phyloP scores from a whole-genome alignment of 2,888 invertebrate species.

The Camponotus fellah region DNA sequence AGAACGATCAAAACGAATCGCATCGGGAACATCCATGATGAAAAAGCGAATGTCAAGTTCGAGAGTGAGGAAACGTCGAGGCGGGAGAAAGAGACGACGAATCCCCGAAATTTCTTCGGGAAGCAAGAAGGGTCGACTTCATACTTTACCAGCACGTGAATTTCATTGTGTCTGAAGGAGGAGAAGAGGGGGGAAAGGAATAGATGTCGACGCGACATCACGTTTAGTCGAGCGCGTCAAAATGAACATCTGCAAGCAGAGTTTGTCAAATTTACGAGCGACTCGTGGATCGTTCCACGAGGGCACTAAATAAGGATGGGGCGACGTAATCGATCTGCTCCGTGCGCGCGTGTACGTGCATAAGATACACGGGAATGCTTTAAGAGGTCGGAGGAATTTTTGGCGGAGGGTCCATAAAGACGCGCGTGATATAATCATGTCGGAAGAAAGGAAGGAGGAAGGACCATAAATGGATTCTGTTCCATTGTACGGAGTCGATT shows the following conservation, averaged over 20 bases:
- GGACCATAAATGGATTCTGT: conserved; percentile 18
- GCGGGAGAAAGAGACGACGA: conserved; percentile 55
- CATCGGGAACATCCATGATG: conserved; percentile 50
- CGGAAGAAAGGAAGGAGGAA: not conserved
- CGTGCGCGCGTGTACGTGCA: conserved; percentile 23
- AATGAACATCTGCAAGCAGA: conserved; percentile 76
- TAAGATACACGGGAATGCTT: conserved; percentile 43
- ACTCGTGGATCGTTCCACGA: conserved; percentile 64
- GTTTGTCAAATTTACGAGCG: conserved; percentile 76
- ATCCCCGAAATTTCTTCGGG: conserved; percentile 67
- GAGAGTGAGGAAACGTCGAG: conserved; percentile 41
- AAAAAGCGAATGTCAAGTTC: conserved; percentile 67
- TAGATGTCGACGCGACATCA: conserved; percentile 68
- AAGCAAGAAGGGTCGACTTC: conserved; percentile 60
- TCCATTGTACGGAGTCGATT: not conserved
- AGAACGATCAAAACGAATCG: conserved; percentile 66
- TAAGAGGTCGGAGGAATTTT: conserved; percentile 57
- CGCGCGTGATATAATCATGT: conserved; percentile 35
- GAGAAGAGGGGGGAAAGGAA: conserved; percentile 19
- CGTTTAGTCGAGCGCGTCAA: conserved; percentile 75
- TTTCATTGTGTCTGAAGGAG: conserved; percentile 53
- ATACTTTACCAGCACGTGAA: conserved; percentile 62
- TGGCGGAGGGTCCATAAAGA: conserved; percentile 55
- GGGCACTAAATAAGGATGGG: conserved; percentile 64
- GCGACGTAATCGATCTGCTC: conserved; percentile 66